A percentile compares a stretch with the other conserved stretches of the same genome.
Conservation (phyloP, 2,113 vertebrate genomes). For the Fulmarus glacialis region DNA sequence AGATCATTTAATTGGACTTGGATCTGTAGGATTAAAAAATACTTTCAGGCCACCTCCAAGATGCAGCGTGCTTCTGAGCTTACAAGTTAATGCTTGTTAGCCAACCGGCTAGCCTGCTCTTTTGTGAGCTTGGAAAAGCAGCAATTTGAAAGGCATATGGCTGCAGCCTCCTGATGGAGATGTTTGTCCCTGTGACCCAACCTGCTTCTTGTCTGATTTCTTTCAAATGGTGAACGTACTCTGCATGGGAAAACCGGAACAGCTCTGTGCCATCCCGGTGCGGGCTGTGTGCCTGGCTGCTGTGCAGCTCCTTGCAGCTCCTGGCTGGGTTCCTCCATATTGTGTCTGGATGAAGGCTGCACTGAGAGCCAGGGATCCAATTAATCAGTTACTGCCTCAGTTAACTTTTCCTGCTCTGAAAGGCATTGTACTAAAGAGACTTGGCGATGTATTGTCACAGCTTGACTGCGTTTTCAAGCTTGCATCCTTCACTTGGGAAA, state of each 20-base stretch:
- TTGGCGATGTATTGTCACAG: not conserved
- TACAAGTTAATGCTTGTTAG: not conserved
- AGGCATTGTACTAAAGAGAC: rapidly evolving
- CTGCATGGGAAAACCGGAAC: not conserved
- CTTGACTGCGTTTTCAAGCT: not conserved
- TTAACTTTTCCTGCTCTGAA: not conserved
- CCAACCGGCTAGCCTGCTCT: not conserved
- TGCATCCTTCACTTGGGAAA: not conserved
- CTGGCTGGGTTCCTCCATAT: not conserved
- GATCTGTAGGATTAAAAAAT: not conserved
- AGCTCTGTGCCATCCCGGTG: rapidly evolving
- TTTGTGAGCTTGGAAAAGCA: not conserved
- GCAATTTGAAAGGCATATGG: not conserved
- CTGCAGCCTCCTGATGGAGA: not conserved
- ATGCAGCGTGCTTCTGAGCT: not conserved
- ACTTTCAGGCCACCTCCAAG: not conserved
- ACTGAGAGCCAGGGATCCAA: not conserved
- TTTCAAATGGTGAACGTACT: not conserved
- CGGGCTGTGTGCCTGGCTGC: rapidly evolving
- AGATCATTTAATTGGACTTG: not conserved
- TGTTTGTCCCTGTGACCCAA: not conserved
- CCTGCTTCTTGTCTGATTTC: not conserved
- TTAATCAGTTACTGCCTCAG: not conserved
- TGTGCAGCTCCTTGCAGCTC: not conserved
- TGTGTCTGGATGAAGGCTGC: not conserved